Percentiles rank a stretch among this genome's conserved stretches.
phyloP scores from a whole-genome alignment of 2,888 invertebrate genomes.

The Embidobia sp. region DNA sequence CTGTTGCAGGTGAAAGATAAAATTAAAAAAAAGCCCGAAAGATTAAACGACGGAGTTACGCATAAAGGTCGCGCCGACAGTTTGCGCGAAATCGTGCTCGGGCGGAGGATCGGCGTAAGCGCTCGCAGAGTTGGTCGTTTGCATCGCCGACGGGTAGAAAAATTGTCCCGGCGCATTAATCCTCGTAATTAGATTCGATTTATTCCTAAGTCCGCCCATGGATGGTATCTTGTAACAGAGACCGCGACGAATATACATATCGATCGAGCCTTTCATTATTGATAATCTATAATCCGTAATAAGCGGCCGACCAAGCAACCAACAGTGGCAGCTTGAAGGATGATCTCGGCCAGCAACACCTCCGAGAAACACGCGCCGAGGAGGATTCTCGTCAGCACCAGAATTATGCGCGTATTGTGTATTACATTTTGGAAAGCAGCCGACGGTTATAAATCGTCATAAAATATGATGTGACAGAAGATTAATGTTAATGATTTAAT shows the following conservation, averaged over 20 bases:
- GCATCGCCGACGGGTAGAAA: conserved; percentile 67
- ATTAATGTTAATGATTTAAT: conserved; percentile 60
- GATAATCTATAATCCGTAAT: conserved; percentile 80
- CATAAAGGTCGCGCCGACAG: conserved; percentile 46
- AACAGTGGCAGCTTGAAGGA: conserved; percentile 77
- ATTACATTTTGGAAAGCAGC: conserved; percentile 59
- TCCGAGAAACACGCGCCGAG: conserved; percentile 53
- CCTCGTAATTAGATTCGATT: conserved; percentile 80
- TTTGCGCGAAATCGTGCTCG: conserved; percentile 20
- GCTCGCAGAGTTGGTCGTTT: conserved; percentile 49
- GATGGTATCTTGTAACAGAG: conserved; percentile 64
- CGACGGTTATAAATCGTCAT: conserved; percentile 55
- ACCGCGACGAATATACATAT: conserved; percentile 70
- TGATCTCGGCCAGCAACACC: conserved; percentile 69
- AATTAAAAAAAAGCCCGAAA: conserved; percentile 1
- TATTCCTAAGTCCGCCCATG: conserved; percentile 70
- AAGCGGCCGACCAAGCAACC: conserved; percentile 70
- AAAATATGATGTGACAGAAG: conserved; percentile 56
- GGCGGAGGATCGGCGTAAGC: conserved; percentile 22
- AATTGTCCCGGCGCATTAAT: conserved; percentile 75
- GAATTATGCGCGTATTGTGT: conserved; percentile 57
- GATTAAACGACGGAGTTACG: conserved; percentile 23
- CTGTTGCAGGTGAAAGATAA: neutral
- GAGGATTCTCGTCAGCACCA: conserved; percentile 51
- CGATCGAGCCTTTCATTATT: conserved; percentile 78